Percentiles rank a stretch among this genome's conserved stretches.
Conservation (phyloP, 2,888 invertebrate genomes). For the Sinhomidia bicolor region DNA sequence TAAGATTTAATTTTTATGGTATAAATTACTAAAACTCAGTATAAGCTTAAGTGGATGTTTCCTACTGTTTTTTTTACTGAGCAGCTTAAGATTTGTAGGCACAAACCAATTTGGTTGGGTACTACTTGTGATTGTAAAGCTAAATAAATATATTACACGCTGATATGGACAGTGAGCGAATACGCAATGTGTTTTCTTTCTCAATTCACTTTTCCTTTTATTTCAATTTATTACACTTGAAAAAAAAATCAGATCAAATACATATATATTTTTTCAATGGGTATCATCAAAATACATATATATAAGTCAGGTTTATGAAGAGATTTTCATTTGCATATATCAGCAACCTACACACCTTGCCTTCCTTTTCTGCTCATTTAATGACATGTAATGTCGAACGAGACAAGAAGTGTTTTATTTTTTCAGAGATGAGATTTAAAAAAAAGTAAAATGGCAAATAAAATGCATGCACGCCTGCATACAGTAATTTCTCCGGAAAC, state of each 20-base stretch:
- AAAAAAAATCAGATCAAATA: no score
- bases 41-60: slow-evolving; percentile 21
- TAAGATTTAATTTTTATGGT: neutral
- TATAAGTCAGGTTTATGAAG: neutral
- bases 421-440: neutral
- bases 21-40: neutral
- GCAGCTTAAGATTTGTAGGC: neutral
- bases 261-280: neutral
- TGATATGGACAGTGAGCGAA: neutral
- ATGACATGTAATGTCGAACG: slow-evolving; percentile 44
- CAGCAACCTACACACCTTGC: neutral
- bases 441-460: neutral
- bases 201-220: slow-evolving; percentile 23
- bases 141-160: neutral
- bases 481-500: slow-evolving; percentile 69
- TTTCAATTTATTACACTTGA: neutral
- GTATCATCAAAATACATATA: neutral
- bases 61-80: neutral
- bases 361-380: slow-evolving; percentile 13
- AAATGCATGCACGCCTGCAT: slow-evolving; percentile 23
- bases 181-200: neutral
- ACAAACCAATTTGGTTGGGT: neutral
- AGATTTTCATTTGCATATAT: neutral
- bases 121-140: no score
- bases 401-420: neutral